A percentile compares a stretch with the other conserved stretches of the same genome.
phyloP scores from a whole-genome alignment of 2,888 invertebrate genomes.

The Cenopis cana region DNA sequence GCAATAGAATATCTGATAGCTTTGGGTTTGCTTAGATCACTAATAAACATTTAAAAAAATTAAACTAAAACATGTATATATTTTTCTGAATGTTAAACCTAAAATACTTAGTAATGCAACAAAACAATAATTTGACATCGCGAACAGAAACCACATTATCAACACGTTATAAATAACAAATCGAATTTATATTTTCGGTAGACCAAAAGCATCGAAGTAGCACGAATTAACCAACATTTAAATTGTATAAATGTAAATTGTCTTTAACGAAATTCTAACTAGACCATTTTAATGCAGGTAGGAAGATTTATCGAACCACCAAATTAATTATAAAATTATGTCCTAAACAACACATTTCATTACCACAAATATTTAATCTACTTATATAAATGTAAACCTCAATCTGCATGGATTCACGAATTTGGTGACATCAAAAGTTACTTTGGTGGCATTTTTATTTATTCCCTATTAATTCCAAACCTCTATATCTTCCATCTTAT shows the following conservation, averaged over 20 bases:
- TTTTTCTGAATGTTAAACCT: background rate
- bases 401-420: too few species aligned
- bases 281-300: background rate
- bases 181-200: constrained; percentile 21
- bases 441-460: too few species aligned
- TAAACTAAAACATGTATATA: background rate
- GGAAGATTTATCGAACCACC: too few species aligned
- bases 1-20: constrained; percentile 10
- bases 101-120: background rate
- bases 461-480: background rate
- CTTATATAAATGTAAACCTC: too few species aligned
- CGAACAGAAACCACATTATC: background rate
- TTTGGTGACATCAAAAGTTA: too few species aligned
- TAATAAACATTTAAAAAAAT: background rate
- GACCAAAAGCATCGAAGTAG: constrained; percentile 35
- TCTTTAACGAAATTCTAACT: background rate
- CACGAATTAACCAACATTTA: constrained; percentile 34
- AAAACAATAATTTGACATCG: background rate
- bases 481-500: constrained; percentile 25
- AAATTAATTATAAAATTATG: too few species aligned
- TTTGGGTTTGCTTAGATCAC: constrained; percentile 13
- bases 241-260: background rate
- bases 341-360: too few species aligned
- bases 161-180: background rate
- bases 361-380: too few species aligned